Conservation (phyloP, 2,113 vertebrate species). For the Cephalopterus ornatus region DNA sequence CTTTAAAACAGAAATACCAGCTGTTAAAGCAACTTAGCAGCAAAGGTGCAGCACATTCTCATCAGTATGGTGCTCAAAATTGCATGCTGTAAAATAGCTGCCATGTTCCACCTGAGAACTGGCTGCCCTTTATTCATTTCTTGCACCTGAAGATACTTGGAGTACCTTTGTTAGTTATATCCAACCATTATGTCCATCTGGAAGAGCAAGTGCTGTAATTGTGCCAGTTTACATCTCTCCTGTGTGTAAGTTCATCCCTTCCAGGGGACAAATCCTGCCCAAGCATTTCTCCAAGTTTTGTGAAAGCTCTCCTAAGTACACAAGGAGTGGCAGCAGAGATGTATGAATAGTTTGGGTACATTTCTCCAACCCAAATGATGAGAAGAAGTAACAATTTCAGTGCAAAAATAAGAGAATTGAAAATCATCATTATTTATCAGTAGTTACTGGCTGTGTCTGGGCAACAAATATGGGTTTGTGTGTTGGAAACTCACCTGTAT, state of each 20-base stretch:
- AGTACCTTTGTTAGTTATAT: background rate
- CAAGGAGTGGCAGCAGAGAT: background rate
- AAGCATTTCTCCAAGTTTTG: background rate
- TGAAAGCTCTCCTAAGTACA: background rate
- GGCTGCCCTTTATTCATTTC: background rate
- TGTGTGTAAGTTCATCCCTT: background rate
- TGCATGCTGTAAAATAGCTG: background rate
- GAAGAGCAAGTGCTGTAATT: background rate
- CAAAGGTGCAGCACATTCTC: background rate
- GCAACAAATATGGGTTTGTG: rapidly evolving
- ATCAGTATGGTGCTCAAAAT: background rate
- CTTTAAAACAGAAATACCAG: background rate
- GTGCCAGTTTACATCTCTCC: background rate
- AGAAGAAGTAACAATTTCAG: background rate
- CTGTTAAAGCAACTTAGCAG: background rate
- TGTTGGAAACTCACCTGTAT: too few relatives aligned
- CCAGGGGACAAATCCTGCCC: background rate
- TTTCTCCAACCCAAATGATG: background rate
- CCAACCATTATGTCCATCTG: background rate
- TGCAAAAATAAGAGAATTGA: background rate
- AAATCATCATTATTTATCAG: background rate
- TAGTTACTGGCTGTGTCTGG: background rate
- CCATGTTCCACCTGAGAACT: background rate
- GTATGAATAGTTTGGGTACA: background rate
- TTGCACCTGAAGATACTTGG: background rate